These are phyloP conservation scores for Ridgeia piscesae DNA, from an alignment of 1,140 invertebrate species.

Conservation along the genomic window DNA sequence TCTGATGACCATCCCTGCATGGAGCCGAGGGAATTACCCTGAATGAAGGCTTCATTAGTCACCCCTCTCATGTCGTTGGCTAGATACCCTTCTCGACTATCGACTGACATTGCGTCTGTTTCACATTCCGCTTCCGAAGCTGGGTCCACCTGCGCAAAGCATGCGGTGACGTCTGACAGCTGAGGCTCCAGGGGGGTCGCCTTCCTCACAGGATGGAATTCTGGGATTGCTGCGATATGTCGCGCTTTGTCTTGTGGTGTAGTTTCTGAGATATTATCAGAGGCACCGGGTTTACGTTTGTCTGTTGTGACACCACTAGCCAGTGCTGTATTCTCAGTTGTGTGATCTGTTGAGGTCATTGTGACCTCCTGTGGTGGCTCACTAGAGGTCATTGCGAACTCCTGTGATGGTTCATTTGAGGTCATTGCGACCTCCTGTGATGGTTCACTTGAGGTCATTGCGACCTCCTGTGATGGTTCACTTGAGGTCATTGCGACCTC, in stretches of 20 bases:
- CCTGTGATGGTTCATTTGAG: background rate
- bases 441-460: background rate
- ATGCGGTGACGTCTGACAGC: background rate
- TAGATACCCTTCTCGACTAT: background rate
- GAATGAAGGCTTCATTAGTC: background rate
- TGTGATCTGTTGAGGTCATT: background rate
- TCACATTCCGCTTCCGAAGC: background rate
- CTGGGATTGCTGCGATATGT: background rate
- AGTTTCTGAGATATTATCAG: background rate
- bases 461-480: background rate
- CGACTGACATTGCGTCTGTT: background rate
- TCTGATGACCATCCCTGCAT: slow-evolving; percentile 17
- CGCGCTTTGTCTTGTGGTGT: background rate
- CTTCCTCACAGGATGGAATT: background rate
- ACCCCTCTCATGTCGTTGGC: background rate
- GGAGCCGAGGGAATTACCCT: slow-evolving; percentile 8
- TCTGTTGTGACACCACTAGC: background rate
- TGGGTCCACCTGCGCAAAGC: background rate
- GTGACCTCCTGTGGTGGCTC: background rate
- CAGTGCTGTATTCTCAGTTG: background rate
- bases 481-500: background rate
- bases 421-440: background rate
- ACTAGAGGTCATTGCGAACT: background rate
- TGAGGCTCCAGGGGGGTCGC: background rate
- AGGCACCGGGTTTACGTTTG: background rate